phyloP scores from a whole-genome alignment of 1,140 invertebrate species.

The Bombus pascuorum region DNA sequence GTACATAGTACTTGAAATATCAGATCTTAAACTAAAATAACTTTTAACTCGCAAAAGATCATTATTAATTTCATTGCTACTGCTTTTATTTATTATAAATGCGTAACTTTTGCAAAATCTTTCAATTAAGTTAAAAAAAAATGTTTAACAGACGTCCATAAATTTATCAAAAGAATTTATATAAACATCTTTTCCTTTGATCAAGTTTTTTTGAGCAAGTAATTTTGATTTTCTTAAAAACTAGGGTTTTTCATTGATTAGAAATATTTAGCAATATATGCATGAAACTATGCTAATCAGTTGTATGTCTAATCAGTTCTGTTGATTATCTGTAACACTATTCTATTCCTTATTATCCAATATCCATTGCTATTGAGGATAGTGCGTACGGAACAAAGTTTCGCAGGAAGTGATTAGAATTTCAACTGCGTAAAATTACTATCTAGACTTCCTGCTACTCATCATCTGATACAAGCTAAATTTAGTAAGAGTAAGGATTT shows the following conservation, averaged over 20 bases:
- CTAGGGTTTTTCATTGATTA: not conserved
- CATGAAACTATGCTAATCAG: not conserved
- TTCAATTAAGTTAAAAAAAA: not conserved
- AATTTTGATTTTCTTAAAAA: not conserved
- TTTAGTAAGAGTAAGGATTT: not conserved
- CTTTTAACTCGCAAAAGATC: too few species aligned
- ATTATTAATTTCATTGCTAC: too few species aligned
- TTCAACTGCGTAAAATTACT: constrained; percentile 46
- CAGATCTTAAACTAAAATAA: not conserved
- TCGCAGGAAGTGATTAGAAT: constrained; percentile 57
- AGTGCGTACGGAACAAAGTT: constrained; percentile 30
- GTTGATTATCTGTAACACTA: not conserved
- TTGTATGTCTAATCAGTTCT: not conserved
- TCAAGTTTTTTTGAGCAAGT: not conserved
- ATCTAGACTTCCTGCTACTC: not conserved
- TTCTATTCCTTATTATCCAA: not conserved
- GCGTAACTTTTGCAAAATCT: not conserved
- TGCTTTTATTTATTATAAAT: too few species aligned
- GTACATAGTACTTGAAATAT: not conserved
- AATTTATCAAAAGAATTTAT: not conserved
- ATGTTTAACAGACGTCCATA: not conserved
- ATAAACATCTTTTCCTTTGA: not conserved
- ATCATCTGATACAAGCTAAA: not conserved
- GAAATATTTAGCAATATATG: not conserved
- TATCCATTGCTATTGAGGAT: not conserved